Base-by-base conservation (phyloP, 1,140 invertebrate species). In the Magallana ariakensis region DNA sequence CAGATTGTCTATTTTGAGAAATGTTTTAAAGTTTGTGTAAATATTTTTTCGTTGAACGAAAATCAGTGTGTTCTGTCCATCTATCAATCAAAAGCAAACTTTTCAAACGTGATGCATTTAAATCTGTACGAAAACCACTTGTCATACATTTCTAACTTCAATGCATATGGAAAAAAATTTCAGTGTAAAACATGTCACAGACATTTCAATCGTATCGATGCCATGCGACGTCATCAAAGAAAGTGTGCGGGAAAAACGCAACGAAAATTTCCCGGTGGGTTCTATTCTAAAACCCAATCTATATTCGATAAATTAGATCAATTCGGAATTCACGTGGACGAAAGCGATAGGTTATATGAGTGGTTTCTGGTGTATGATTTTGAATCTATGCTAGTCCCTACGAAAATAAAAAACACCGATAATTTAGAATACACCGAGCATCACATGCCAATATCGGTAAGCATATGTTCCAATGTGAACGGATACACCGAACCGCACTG, bases 401-500 rank as follows among this genome's bases (percentile, higher is more conserved):
- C 55, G 16, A 11, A 84, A n/a, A 54, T 7, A 54, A 8, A 84
- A 8, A 46, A 33, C 15, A 46, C 13, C 15, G 26, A 58, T 26
- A 83, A 83, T 70, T 19, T 83, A 16, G 13, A 83, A 75, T 85
- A 66, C 60, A 85, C 80, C 16, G 55, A 16, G 9, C 9, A 70
- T 5, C 84, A 83, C 81, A 83, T 86, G 6, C 85, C 87, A 7
- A 60, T 88, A 22, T 84, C 46, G 11, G 84, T 88, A 0, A 86
- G 85, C 33, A 84, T 88, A 6, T 88, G 85, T 62, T 88, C 85
- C 16, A 87, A 87, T 22, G 75, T 87, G 26, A 60, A 53, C 5
- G 85, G 75, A 1, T 82, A 62, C 53, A 66, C 22, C 53, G 22
- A 7, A 7, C 83, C 85, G 3, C 58, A 82, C 16, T 89, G 85